Base-by-base conservation (phyloP, 2,113 vertebrate species). In the Pogonocichla stellata region DNA sequence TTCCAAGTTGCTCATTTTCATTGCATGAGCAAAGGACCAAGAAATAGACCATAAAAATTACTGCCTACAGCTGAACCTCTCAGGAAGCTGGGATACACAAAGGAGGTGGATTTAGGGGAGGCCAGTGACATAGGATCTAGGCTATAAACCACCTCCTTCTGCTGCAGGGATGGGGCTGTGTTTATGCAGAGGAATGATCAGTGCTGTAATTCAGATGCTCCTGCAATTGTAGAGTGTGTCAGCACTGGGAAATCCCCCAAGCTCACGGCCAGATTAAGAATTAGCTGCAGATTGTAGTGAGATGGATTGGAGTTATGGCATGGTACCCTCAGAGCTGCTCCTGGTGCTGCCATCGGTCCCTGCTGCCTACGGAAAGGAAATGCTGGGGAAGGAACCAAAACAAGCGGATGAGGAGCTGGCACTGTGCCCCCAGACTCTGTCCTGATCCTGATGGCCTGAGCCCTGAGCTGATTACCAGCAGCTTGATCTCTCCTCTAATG, bases 251-350 rank as follows among this genome's bases (percentile, higher is more conserved):
- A 97, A 92, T 92, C 87, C 94, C 93, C 38, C 0, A 56, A 92
- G 86, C 91, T 95, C 91, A 54, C 45, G 0, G 14, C 90, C 95
- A 95, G 84, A 81, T 95, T 84, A 96, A 92, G 86, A 96, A 94
- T 80, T 65, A 88, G 85, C 78, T 95, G 71, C 79, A 82, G 87
- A 56, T 33, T 90, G 84, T 38, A 71, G 72, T 1, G 10, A 86
- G 88, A 77, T 92, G 88, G 77, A 86, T 78, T 4, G 26, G 82
- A 3, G 0, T 77, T 79, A 62, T 57, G 75, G 86, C 60, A 34
- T 5, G 42, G 86, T 40, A 90, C 92, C 86, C 1, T 60, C 4
- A 2, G 74, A 74, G 70, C 61, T 87, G 87, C 91, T 83, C 75
- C 75, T 77, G 91, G n/a, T 65, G 86, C 80, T 84, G 64, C 3